Evolutionary conservation across 2,888 invertebrate species (phyloP).

Genomic region (Hirtodrosophila trivittata): DNA sequence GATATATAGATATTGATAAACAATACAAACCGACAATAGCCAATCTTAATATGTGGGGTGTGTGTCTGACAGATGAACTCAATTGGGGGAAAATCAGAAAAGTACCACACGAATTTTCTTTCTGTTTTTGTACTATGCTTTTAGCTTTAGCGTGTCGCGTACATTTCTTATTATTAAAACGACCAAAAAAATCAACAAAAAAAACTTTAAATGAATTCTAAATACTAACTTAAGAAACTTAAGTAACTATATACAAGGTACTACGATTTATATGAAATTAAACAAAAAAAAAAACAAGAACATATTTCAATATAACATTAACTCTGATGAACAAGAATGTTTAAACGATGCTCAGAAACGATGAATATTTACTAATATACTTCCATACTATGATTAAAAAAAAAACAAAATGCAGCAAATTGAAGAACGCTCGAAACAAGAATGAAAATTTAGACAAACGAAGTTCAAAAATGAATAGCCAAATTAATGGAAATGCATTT

Average conservation of each 20-base stretch:
- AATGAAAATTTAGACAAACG: conserved; percentile 27
- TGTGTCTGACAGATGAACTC: conserved; percentile 15
- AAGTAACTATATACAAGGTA: conserved; percentile 33
- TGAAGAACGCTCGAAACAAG: conserved; percentile 21
- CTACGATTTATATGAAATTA: conserved; percentile 36
- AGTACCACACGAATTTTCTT: conserved; percentile 29
- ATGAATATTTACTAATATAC: conserved; percentile 48
- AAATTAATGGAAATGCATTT: conserved; percentile 67
- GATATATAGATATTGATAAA: conserved; percentile 20
- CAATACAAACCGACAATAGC: conserved; percentile 47
- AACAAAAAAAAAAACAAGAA: conserved; percentile 22
- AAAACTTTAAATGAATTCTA: conserved; percentile 35
- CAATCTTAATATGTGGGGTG: conserved; percentile 33
- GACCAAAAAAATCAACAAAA: conserved; percentile 52
- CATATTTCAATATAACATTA: conserved; percentile 16
- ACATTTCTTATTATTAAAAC: conserved; percentile 54
- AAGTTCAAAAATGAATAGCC: conserved; percentile 37
- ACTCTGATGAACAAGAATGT: conserved; percentile 8
- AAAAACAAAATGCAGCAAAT: conserved; percentile 47
- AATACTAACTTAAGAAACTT: conserved; percentile 56
- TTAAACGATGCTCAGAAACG: conserved; percentile 58
- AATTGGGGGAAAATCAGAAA: not conserved
- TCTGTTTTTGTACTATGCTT: conserved; percentile 55
- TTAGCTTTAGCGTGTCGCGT: conserved; percentile 46
- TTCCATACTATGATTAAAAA: conserved; percentile 30